These are phyloP conservation scores for Trogon melanurus DNA, from an alignment of 2,113 vertebrate genomes.

Conservation along the genomic window DNA sequence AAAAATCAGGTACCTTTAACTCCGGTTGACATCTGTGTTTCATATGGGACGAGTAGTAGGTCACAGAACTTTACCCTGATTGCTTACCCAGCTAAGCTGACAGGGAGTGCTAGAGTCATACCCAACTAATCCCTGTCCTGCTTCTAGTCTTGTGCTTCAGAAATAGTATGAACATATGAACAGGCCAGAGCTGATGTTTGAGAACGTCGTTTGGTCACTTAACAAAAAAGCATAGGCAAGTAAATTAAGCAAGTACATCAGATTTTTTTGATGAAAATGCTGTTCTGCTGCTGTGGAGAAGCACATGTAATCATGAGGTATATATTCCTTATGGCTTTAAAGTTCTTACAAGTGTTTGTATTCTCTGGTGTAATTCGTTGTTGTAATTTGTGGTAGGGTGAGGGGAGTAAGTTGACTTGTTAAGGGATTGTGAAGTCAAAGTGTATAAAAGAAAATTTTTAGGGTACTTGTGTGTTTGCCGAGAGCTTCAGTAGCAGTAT, in stretches of 20 bases:
- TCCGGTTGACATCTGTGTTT: neutral
- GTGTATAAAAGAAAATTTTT: neutral
- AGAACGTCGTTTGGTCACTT: neutral
- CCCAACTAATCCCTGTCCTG: neutral
- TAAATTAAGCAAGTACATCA: neutral
- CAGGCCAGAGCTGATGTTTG: neutral
- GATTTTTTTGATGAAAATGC: neutral
- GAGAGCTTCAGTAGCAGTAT: neutral
- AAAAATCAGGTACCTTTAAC: neutral
- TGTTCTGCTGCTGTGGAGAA: neutral
- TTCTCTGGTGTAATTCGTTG: neutral
- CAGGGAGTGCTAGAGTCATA: neutral
- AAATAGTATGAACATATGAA: neutral
- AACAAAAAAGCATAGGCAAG: neutral
- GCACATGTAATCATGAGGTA: neutral
- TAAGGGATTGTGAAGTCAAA: neutral
- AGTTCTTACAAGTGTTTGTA: neutral
- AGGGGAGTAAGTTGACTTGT: neutral
- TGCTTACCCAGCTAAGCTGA: neutral
- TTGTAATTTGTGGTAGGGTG: neutral
- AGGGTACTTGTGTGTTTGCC: rapidly evolving
- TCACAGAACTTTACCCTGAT: neutral
- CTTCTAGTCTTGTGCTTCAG: neutral
- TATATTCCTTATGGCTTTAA: neutral
- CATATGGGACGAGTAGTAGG: neutral